These are phyloP conservation scores for Brachionus asplanchnoidis DNA, from an alignment of 1,140 invertebrate genomes.

Conservation along the genomic window DNA sequence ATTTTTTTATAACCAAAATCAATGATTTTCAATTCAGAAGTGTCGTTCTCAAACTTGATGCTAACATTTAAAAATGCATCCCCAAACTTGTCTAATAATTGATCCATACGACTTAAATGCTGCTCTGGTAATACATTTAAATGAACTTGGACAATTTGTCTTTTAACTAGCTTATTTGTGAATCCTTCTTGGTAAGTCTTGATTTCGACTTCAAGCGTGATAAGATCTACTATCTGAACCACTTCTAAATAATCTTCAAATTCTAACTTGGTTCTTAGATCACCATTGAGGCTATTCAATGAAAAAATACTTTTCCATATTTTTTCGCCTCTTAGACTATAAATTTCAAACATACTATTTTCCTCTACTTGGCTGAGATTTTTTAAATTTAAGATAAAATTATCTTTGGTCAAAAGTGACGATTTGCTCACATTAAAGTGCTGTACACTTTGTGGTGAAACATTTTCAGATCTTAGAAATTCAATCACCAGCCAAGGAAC, in stretches of 20 bases:
- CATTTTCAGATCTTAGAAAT: background rate
- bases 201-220: background rate
- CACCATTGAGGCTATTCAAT: background rate
- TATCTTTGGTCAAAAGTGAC: background rate
- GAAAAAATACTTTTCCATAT: background rate
- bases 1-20: background rate
- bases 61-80: background rate
- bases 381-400: conserved; percentile 13
- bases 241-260: background rate
- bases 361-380: background rate
- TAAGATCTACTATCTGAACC: background rate
- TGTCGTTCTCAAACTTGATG: background rate
- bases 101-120: background rate
- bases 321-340: background rate
- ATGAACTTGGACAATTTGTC: background rate
- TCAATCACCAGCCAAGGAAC: background rate
- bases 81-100: background rate
- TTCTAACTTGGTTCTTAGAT: background rate
- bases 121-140: background rate
- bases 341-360: background rate
- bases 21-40: background rate
- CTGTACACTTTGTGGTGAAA: background rate
- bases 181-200: background rate
- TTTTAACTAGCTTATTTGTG: background rate
- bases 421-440: background rate